Base-by-base conservation (phyloP, 2,113 vertebrate species). In the Lagenorhynchus albirostris region DNA sequence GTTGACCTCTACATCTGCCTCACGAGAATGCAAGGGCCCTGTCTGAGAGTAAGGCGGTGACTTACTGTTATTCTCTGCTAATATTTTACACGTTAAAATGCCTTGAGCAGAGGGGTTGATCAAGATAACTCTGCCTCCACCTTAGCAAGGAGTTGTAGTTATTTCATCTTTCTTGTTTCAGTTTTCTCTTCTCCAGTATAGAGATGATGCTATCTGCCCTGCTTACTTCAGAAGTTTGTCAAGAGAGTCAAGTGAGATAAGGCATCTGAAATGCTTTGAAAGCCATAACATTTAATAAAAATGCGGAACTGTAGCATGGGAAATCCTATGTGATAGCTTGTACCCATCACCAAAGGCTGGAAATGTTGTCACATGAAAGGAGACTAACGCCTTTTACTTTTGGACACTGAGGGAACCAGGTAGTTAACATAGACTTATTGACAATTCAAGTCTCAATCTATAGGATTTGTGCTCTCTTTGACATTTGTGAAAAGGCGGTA, bases 71-170 rank as follows among this genome's bases (percentile, higher is more conserved):
- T 44, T 53, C 18, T 89, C 47, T 79, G 68, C 38, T 18, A 8
- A 10, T 15, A 62, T 6, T 18, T 85, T 5, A 13, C 53, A 8
- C 23, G 9, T 23, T 44, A 11, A 1, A 11, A 38, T 5, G 26
- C 18, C 53, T 10, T 2, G 29, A 53, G n/a, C 58, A 70, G 17
- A 81, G 7, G 8, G 10, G 12, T 1, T 5, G 41, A 23, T 53
- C 5, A 15, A 25, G 67, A 63, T 33, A 15, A 1, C 11, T 62
- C 12, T 18, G 2, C 5, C 0, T 1, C 31, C 47, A 0, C 29
- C 21, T 58, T 1, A n/a, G 31, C 21, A 4, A 2, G 65, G 41
- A 29, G 13, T 13, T 33, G 8, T 21, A 18, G 17, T 6, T 3
- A 3, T 8, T 8, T 31, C 1, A 2, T 25, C 20, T 20, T 44